phyloP scores from a whole-genome alignment of 2,797 vertebrate species.

The Geotrypetes seraphini region DNA sequence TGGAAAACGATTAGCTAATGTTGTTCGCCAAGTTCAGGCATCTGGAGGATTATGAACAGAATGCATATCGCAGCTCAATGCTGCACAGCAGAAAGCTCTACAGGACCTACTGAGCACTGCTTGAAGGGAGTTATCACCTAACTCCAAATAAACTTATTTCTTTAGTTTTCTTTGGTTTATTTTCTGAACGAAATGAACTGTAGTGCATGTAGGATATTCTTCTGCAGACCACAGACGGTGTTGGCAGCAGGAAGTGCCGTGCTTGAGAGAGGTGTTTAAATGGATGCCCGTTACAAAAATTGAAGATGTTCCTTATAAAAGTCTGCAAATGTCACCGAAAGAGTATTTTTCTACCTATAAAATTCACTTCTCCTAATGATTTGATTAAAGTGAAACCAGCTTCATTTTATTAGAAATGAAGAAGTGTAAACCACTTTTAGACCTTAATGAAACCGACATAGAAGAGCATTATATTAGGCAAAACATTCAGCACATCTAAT shows the following conservation, averaged over 20 bases:
- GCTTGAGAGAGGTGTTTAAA: constrained; percentile 32
- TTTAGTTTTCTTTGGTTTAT: constrained; percentile 71
- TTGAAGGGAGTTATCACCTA: constrained; percentile 68
- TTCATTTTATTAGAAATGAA: constrained; percentile 47
- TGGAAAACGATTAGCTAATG: constrained; percentile 87
- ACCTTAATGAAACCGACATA: no score
- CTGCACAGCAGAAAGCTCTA: constrained; percentile 90
- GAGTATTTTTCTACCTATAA: constrained; percentile 68
- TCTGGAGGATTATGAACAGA: constrained; percentile 90
- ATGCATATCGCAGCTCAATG: constrained; percentile 84
- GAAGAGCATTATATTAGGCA: no score
- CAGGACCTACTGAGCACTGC: constrained; percentile 90
- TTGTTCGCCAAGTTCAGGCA: constrained; percentile 94
- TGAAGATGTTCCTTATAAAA: constrained; percentile 38
- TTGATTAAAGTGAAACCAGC: constrained; percentile 45
- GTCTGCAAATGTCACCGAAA: constrained; percentile 50
- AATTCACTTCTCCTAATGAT: constrained; percentile 25
- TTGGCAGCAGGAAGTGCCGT: constrained; percentile 33
- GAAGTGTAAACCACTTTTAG: constrained; percentile 49
- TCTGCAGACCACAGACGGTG: constrained; percentile 39
- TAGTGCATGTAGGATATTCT: constrained; percentile 60
- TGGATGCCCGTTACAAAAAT: constrained; percentile 29
- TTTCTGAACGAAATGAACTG: constrained; percentile 60
- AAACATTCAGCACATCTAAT: constrained; percentile 55
- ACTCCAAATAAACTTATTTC: constrained; percentile 70